Evolutionary conservation across 2,888 invertebrate genomes (phyloP).

Genomic region (Sesia apiformis): DNA sequence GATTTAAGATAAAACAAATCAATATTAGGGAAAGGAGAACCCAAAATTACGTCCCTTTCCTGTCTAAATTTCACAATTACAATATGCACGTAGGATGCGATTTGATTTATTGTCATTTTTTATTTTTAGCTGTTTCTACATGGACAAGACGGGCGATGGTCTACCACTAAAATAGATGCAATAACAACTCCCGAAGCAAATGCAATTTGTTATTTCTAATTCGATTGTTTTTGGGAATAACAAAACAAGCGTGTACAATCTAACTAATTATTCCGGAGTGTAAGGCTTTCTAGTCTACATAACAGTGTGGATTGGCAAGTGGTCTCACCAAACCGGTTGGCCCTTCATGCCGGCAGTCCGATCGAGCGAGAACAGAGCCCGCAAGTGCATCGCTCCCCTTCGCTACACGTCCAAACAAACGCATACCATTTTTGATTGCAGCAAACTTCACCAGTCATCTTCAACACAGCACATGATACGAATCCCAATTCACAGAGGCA

Average conservation of each 20-base stretch:
- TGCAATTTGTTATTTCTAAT: too few relatives aligned
- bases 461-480: constrained; percentile 46
- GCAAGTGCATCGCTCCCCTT: constrained; percentile 53
- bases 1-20: too few relatives aligned
- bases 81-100: too few relatives aligned
- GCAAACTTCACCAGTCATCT: constrained; percentile 60
- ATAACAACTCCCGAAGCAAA: too few relatives aligned
- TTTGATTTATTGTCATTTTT: too few relatives aligned
- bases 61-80: too few relatives aligned
- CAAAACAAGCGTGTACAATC: neutral
- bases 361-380: constrained; percentile 42
- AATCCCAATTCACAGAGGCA: constrained; percentile 25
- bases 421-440: constrained; percentile 54
- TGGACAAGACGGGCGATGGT: too few relatives aligned
- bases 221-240: neutral
- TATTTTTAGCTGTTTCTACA: too few relatives aligned
- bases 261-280: neutral
- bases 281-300: constrained; percentile 31
- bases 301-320: constrained; percentile 34
- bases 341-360: constrained; percentile 58
- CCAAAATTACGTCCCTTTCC: too few relatives aligned
- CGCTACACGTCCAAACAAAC: constrained; percentile 42
- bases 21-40: too few relatives aligned
- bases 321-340: constrained; percentile 72
- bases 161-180: too few relatives aligned